These are phyloP conservation scores for Allobates femoralis DNA, from an alignment of 2,797 vertebrate species.

Conservation along the genomic window DNA sequence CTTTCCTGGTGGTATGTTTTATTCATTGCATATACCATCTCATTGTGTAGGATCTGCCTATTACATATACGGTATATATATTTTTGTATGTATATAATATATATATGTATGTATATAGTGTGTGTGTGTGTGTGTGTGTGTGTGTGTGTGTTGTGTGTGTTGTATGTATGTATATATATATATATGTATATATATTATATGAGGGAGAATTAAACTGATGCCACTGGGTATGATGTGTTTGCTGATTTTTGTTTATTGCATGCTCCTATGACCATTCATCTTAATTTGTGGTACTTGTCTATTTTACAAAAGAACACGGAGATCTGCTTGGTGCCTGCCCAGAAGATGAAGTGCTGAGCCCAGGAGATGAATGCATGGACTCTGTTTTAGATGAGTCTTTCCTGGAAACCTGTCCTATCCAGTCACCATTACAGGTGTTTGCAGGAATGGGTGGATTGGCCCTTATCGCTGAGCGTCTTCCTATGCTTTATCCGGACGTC, in stretches of 20 bases:
- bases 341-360: constrained; percentile 90
- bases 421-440: constrained; percentile 97
- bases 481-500: constrained; percentile 98
- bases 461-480: constrained; percentile 95
- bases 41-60: too few relatives aligned
- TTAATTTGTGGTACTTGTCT: neutral
- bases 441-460: constrained; percentile 98
- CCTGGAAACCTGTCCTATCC: constrained; percentile 93
- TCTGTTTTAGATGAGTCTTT: constrained; percentile 89
- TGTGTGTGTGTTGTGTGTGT: too few relatives aligned
- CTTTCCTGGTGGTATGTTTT: too few relatives aligned
- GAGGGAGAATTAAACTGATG: too few relatives aligned
- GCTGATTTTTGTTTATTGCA: neutral
- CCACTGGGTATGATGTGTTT: too few relatives aligned
- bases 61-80: too few relatives aligned
- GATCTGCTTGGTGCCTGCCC: constrained; percentile 90
- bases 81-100: too few relatives aligned
- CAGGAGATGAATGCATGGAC: constrained; percentile 91
- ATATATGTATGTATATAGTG: too few relatives aligned
- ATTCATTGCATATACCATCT: too few relatives aligned
- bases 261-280: neutral
- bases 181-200: too few relatives aligned
- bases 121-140: too few relatives aligned
- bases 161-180: too few relatives aligned
- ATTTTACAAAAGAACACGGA: constrained; percentile 80